Evolutionary conservation across 2,888 invertebrate genomes (phyloP).

Genomic region (Lepidochrysops patricia): DNA sequence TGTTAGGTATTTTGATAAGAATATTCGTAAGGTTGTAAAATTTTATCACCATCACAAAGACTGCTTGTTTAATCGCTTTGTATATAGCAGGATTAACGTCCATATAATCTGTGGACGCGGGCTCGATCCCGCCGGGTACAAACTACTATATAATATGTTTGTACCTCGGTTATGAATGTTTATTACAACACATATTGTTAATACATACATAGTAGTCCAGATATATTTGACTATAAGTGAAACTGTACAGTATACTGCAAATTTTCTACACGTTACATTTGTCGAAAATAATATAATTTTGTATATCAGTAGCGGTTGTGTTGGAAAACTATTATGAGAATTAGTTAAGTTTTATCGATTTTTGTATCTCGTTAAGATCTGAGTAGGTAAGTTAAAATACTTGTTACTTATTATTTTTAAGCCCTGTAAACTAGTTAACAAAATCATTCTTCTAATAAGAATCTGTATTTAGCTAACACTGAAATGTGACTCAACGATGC

Average conservation of each 20-base stretch:
- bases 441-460: too few species aligned
- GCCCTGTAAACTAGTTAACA: too few species aligned
- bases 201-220: background rate
- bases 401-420: too few species aligned
- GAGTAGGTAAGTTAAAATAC: too few species aligned
- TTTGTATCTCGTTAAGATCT: too few species aligned
- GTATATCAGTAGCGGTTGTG: background rate
- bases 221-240: background rate
- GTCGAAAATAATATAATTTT: background rate
- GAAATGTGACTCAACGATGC: too few species aligned
- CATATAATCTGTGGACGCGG: background rate
- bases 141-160: conserved; percentile 1
- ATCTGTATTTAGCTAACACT: too few species aligned
- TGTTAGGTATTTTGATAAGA: background rate
- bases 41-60: conserved; percentile 7
- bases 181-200: background rate
- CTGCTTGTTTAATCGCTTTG: conserved; percentile 3
- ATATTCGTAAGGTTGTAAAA: conserved; percentile 6
- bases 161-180: conserved; percentile 7
- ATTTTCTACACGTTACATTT: background rate
- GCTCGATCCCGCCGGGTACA: background rate
- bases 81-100: background rate
- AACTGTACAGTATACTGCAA: background rate
- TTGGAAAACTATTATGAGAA: too few species aligned
- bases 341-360: too few species aligned